Base-by-base conservation (phyloP, 2,113 vertebrate species). In the Indicator maculatus region DNA sequence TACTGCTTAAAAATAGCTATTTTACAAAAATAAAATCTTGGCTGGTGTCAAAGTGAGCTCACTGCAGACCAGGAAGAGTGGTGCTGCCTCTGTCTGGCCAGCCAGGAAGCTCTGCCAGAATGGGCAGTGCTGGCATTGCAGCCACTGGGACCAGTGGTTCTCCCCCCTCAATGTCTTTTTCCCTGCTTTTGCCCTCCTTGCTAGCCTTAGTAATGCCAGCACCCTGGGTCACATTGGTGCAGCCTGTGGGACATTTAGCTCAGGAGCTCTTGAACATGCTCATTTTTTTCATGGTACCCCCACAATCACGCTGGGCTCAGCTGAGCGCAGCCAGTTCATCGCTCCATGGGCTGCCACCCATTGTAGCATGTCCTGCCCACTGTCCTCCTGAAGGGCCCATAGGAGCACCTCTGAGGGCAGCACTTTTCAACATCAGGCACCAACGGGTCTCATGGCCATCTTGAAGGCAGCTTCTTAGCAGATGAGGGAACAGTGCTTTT, bases 1-100 rank as follows among this genome's bases (percentile, higher is more conserved):
- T 67, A 80, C 94, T 8, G 44, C 94, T 88, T 90, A 92, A 95
- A 96, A 95, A 92, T 71, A 89, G 71, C 83, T 53, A 30, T 87
- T 93, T 92, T 33, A 61, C 67, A 50, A 76, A 85, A 89, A 90
- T 53, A 28, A 87, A 91, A 63, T 55, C 64, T 58, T 85, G 92
- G 78, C 89, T 58, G 38, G 28, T 59, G 85, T 85, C 78, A 83
- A 17, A 39, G 9, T 1, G 4, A 58, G 72, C 44, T 24, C 50
- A 26, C 55, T 44, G 72, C 64, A 59, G 63, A 27, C 11, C 59
- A 23, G 67, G 17, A 67, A 52, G 38, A 63, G 59, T 3, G 36
- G 30, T 75, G 77, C 77, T 83, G 93, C 74, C 80, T 83, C 59
- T 88, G 76, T 50, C 70, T 76, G 89, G 66, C 44, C 65, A 65